These are phyloP conservation scores for Beroe forskalii DNA, from an alignment of 37 sponge, comb jelly and placozoan species.

Conservation along the genomic window DNA sequence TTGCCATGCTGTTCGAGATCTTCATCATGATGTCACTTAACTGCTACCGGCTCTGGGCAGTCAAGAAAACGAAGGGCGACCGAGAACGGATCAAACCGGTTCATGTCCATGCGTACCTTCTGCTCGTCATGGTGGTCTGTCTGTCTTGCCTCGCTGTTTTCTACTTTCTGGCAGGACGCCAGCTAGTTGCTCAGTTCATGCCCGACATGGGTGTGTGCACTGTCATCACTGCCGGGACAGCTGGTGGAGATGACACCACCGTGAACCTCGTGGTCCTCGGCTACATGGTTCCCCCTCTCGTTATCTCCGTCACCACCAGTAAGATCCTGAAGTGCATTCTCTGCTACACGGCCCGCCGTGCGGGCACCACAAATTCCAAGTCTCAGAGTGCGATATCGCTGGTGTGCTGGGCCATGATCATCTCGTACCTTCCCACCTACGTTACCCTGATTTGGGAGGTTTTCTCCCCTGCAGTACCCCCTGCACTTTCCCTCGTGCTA, in stretches of 20 bases:
- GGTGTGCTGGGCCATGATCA: conserved; percentile 43
- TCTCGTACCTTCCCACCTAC: conserved; percentile 19
- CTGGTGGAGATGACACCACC: not conserved
- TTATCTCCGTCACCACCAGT: conserved; percentile 14
- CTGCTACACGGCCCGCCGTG: not conserved
- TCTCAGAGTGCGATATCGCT: conserved; percentile 29
- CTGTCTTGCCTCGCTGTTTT: not conserved
- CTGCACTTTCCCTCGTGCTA: not conserved
- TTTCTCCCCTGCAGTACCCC: not conserved
- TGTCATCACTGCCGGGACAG: not conserved
- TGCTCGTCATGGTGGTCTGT: not conserved
- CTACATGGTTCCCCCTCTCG: conserved; percentile 32
- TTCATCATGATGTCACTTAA: conserved; percentile 55
- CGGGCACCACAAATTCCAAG: not conserved
- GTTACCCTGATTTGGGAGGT: conserved; percentile 1
- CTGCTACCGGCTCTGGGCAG: conserved; percentile 43
- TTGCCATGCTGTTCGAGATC: conserved; percentile 1
- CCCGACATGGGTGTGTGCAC: not conserved
- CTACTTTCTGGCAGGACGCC: too few species aligned
- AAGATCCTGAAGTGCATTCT: conserved; percentile 32
- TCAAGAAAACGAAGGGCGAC: not conserved
- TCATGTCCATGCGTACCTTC: not conserved
- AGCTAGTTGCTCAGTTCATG: not conserved
- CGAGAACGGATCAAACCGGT: not conserved
- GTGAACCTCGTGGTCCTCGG: not conserved